Conservation (phyloP, 2,113 vertebrate species). For the Speoplatyrhinus poulsoni region DNA sequence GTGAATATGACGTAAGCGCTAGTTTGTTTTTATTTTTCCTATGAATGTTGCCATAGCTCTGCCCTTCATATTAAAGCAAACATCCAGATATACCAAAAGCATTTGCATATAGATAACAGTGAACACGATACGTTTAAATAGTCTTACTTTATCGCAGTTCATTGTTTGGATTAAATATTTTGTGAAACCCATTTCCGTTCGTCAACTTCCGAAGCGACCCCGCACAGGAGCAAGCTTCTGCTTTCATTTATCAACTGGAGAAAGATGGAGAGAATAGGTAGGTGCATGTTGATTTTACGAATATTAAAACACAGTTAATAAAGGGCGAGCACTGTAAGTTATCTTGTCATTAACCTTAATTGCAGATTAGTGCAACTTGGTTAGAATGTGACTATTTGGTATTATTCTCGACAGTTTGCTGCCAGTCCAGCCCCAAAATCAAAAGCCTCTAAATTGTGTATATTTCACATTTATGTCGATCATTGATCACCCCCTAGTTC, state of each 20-base stretch:
- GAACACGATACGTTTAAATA: too few relatives aligned
- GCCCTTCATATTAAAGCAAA: too few relatives aligned
- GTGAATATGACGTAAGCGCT: slow-evolving; percentile 48
- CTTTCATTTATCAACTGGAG: slow-evolving; percentile 17
- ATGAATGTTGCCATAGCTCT: too few relatives aligned
- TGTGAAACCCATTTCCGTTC: slow-evolving; percentile 50
- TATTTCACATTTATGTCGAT: too few relatives aligned
- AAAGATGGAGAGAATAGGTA: slow-evolving; percentile 77
- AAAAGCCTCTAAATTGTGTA: neutral
- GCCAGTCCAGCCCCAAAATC: slow-evolving; percentile 16
- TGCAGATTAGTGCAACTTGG: neutral
- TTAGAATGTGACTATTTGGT: slow-evolving; percentile 30
- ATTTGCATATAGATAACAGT: too few relatives aligned
- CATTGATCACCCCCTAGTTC: too few relatives aligned
- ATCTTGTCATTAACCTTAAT: too few relatives aligned
- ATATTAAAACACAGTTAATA: neutral
- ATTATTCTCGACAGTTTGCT: slow-evolving; percentile 15
- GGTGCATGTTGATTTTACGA: slow-evolving; percentile 7
- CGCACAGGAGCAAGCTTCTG: slow-evolving; percentile 38
- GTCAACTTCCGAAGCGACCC: slow-evolving; percentile 52
- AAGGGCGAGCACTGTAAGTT: too few relatives aligned
- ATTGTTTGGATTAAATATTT: too few relatives aligned
- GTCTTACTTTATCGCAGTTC: too few relatives aligned
- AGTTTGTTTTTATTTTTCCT: too few relatives aligned
- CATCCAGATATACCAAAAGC: too few relatives aligned